phyloP scores from a whole-genome alignment of 30 jellyfish, hydroid and myxozoan genomes.

The Mastigias papua region DNA sequence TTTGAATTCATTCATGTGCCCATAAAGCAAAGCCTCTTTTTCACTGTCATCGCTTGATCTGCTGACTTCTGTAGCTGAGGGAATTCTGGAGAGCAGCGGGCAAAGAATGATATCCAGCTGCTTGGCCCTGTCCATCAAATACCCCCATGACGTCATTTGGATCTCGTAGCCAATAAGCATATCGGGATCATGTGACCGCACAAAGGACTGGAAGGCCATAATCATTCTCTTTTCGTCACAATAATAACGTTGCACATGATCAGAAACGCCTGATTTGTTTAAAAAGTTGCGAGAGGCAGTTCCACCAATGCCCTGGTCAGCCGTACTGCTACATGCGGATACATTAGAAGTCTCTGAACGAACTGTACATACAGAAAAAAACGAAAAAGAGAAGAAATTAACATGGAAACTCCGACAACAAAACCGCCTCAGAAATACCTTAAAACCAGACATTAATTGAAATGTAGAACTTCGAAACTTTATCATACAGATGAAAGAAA shows the following conservation, averaged over 20 bases:
- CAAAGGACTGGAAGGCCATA: constrained; percentile 67
- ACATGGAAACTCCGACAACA: too few species aligned
- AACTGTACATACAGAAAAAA: neutral
- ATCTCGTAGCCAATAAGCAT: constrained; percentile 94
- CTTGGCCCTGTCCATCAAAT: constrained; percentile 92
- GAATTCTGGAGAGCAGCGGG: constrained; percentile 84
- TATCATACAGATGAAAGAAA: too few species aligned
- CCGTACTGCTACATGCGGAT: neutral
- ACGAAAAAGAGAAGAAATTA: neutral
- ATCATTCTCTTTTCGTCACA: constrained; percentile 81
- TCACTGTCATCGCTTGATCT: constrained; percentile 32
- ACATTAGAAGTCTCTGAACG: neutral
- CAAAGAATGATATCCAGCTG: constrained; percentile 77
- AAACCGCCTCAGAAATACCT: too few species aligned
- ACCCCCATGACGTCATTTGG: constrained; percentile 97
- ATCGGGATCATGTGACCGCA: constrained; percentile 91
- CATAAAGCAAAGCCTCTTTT: constrained; percentile 68
- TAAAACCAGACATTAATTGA: too few species aligned
- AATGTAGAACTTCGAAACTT: too few species aligned
- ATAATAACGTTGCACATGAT: constrained; percentile 52
- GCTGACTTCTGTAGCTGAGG: constrained; percentile 42
- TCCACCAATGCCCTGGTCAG: neutral
- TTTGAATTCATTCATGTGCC: constrained; percentile 67
- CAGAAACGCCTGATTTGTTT: constrained; percentile 50
- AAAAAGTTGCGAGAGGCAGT: constrained; percentile 9